Conservation (phyloP, 1,140 invertebrate species). For the Chironomus striatipennis region DNA sequence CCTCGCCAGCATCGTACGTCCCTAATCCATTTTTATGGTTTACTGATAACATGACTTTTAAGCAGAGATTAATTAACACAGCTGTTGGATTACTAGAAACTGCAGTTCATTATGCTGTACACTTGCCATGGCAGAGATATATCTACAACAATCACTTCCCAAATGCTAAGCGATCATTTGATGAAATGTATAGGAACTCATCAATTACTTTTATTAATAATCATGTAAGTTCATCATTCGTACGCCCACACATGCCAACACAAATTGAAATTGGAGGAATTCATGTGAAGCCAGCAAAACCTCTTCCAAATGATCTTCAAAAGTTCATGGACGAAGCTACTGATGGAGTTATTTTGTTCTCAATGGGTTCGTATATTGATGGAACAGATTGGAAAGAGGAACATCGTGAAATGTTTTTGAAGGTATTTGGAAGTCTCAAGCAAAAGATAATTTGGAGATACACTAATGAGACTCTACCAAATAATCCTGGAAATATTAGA, state of each 20-base stretch:
- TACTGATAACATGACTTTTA: slow-evolving; percentile 40
- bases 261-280: slow-evolving; percentile 24
- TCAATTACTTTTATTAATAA: slow-evolving; percentile 47
- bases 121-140: slow-evolving; percentile 34
- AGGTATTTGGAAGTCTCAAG: slow-evolving; percentile 43
- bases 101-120: slow-evolving; percentile 24
- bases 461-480: slow-evolving; percentile 43
- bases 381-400: slow-evolving; percentile 44
- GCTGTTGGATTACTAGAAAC: slow-evolving; percentile 27
- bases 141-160: slow-evolving; percentile 39
- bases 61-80: slow-evolving; percentile 39
- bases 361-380: slow-evolving; percentile 54
- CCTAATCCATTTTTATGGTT: slow-evolving; percentile 33
- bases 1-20: slow-evolving; percentile 36
- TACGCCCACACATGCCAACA: slow-evolving; percentile 46
- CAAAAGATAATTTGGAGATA: slow-evolving; percentile 51
- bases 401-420: slow-evolving; percentile 42
- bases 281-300: not conserved
- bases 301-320: slow-evolving; percentile 42
- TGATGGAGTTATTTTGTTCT: slow-evolving; percentile 59
- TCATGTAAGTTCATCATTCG: slow-evolving; percentile 44
- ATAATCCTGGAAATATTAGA: slow-evolving; percentile 53
- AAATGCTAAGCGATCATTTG: slow-evolving; percentile 28
- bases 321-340: slow-evolving; percentile 47
- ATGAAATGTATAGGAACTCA: slow-evolving; percentile 35